phyloP scores from a whole-genome alignment of 2,113 vertebrate species.

The Callocephalon fimbriatum region DNA sequence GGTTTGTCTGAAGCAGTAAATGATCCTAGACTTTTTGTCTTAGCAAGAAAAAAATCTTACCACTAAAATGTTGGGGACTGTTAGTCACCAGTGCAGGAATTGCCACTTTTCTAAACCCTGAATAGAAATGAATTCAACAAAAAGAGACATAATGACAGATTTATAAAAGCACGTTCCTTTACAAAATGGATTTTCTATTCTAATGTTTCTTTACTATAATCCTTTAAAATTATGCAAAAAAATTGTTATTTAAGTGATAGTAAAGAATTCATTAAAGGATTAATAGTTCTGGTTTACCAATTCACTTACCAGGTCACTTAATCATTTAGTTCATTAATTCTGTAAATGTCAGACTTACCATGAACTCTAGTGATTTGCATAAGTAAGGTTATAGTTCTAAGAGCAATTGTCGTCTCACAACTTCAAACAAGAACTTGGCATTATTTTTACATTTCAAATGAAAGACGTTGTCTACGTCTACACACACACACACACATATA shows the following conservation, averaged over 20 bases:
- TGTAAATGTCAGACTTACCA: slow-evolving; percentile 82
- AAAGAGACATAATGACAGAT: slow-evolving; percentile 75
- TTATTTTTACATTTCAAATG: slow-evolving; percentile 65
- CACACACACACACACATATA: neutral
- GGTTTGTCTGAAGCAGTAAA: slow-evolving; percentile 71
- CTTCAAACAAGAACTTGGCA: slow-evolving; percentile 69
- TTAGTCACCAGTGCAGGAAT: slow-evolving; percentile 72
- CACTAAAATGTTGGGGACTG: slow-evolving; percentile 61
- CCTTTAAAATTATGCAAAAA: slow-evolving; percentile 78
- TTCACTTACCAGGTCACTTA: slow-evolving; percentile 81
- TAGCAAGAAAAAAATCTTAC: slow-evolving; percentile 60
- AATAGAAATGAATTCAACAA: slow-evolving; percentile 78
- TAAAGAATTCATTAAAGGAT: slow-evolving; percentile 82
- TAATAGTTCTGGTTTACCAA: slow-evolving; percentile 85
- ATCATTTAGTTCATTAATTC: slow-evolving; percentile 86
- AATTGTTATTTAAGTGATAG: slow-evolving; percentile 79
- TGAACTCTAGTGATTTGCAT: slow-evolving; percentile 80
- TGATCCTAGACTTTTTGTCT: slow-evolving; percentile 74
- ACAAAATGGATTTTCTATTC: slow-evolving; percentile 76
- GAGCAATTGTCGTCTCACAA: slow-evolving; percentile 61
- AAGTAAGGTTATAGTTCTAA: slow-evolving; percentile 77
- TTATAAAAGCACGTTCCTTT: slow-evolving; percentile 80
- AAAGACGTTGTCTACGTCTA: neutral
- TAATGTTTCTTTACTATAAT: slow-evolving; percentile 78
- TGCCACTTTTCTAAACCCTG: slow-evolving; percentile 70